Base-by-base conservation (phyloP, 2,888 invertebrate genomes). In the Drosophila helvetica region DNA sequence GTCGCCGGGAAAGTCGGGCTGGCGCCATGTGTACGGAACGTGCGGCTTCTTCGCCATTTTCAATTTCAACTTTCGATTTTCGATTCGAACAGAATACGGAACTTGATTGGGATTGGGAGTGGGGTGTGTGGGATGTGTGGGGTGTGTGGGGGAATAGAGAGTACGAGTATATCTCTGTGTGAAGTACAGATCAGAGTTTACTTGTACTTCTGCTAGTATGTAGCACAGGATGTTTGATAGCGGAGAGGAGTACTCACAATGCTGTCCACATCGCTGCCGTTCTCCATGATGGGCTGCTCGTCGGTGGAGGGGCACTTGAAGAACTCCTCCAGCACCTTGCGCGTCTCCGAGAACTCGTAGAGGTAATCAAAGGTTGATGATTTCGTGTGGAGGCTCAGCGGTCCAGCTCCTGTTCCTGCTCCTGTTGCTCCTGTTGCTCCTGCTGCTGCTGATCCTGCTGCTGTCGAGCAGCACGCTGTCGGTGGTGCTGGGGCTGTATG, bases 261-360 rank as follows among this genome's bases (percentile, higher is more conserved):
- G 80, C 92, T 92, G 80, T 92, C 92, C 72, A 90, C 91, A 80
- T 92, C 92, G 75, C 92, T 92, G 79, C 91, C 91, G 76, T 92
- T 92, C 79, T 92, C 92, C 78, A 92, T 88, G 45, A 89, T 89
- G 71, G 93, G 91, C 76, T 94, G 94, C 75, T 95, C 94, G 77
- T 94, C 93, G 25, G 93, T 93, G 15, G 86, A 86, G 57, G 86
- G 87, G 90, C 96, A 96, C 91, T 96, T 95, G 93, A 97, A 97
- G 93, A 97, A 97, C 92, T 97, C 97, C 91, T 97, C 97, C 51
- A 97, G 93, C 60, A 97, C 97, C 93, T 97, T 97, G 81, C 97
- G 93, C 58, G 97, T 97, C 92, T 97, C 97, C 5, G 97, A 97
- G 92, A 97, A 97, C 92, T 97, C 97, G 91, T 97, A 97, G 76